These are phyloP conservation scores for Sminthurinus aureus DNA, from an alignment of 2,888 invertebrate genomes.

Conservation along the genomic window DNA sequence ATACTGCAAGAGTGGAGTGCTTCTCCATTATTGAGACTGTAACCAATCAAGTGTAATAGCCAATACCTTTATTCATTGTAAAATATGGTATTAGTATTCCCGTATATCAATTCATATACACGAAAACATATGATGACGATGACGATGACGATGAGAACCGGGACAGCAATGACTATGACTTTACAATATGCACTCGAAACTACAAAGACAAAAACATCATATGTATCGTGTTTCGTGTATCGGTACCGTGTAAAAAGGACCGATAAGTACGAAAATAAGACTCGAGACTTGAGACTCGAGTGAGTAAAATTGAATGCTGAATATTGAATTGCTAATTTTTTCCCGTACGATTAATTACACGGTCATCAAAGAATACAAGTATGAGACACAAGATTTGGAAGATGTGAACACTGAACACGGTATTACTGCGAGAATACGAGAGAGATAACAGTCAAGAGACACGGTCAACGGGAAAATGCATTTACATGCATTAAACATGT, in stretches of 20 bases:
- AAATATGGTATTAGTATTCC: no score
- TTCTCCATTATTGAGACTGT: not conserved
- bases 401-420: not conserved
- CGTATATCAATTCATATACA: no score
- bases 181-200: not conserved
- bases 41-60: not conserved
- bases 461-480: not conserved
- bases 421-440: not conserved
- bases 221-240: no score
- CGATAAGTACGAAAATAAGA: not conserved
- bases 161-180: slow-evolving; percentile 4
- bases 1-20: not conserved
- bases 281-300: slow-evolving; percentile 8
- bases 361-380: slow-evolving; percentile 21
- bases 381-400: not conserved
- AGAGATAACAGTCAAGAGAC: not conserved
- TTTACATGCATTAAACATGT: no score
- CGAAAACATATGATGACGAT: not conserved
- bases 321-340: slow-evolving; percentile 35
- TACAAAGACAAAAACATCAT: not conserved
- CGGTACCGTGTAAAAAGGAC: no score
- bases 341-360: slow-evolving; percentile 38
- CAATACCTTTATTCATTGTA: not conserved
- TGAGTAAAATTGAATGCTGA: no score
- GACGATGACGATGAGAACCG: not conserved